Percentiles rank a stretch among this genome's conserved stretches.
Conservation (phyloP, 2,113 vertebrate genomes). For the Ardeotis arabs region DNA sequence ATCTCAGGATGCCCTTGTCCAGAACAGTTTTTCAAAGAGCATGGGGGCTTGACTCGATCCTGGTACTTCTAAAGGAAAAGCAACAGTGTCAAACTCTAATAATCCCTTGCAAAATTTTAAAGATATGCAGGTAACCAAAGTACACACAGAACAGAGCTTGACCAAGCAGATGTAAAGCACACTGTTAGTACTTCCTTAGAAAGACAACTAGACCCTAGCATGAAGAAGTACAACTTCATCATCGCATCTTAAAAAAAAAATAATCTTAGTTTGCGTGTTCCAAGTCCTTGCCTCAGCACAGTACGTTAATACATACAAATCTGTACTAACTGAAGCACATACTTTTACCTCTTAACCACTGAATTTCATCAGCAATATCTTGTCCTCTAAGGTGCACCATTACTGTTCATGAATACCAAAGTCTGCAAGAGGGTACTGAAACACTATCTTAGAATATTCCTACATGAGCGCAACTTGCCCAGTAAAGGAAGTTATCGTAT, state of each 20-base stretch:
- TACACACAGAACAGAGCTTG: background rate
- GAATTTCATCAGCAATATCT: background rate
- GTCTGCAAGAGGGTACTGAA: background rate
- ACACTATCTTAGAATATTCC: background rate
- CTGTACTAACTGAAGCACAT: background rate
- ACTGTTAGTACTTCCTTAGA: background rate
- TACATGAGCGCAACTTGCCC: fast-evolving
- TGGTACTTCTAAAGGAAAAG: background rate
- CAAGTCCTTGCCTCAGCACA: background rate
- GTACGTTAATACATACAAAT: fast-evolving
- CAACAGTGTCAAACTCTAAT: background rate
- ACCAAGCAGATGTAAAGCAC: background rate
- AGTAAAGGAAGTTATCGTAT: background rate
- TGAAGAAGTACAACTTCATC: background rate
- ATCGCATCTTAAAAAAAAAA: fast-evolving
- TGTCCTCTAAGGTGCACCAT: background rate
- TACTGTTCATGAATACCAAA: background rate
- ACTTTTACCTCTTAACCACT: too few relatives aligned
- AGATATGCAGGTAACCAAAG: background rate
- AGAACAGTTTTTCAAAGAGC: background rate
- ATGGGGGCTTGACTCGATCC: fast-evolving
- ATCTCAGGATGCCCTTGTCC: background rate
- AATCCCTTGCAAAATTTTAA: background rate
- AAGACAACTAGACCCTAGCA: background rate
- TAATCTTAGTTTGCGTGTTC: background rate